Evolutionary conservation across 2,888 invertebrate genomes (phyloP).

Genomic region (Cerastis rubricosa): DNA sequence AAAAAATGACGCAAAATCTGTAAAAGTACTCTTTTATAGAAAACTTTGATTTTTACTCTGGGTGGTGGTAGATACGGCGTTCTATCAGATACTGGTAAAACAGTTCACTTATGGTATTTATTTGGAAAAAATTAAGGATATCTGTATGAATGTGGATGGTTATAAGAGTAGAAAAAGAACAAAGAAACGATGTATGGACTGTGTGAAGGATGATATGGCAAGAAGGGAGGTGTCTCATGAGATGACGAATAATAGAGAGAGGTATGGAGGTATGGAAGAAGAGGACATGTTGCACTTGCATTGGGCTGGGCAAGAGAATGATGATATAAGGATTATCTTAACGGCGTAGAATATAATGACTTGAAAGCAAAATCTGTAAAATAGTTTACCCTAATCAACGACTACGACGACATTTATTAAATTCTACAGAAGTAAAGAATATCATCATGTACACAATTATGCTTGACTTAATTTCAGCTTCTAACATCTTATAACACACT

Average conservation of each 20-base stretch:
- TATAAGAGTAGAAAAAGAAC: too few species aligned
- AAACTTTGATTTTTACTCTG: neutral
- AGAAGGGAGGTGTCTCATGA: too few species aligned
- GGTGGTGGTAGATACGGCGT: constrained; percentile 20
- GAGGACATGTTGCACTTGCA: too few species aligned
- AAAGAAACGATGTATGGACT: too few species aligned
- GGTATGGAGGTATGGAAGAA: too few species aligned
- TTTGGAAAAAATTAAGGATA: too few species aligned
- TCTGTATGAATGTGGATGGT: too few species aligned
- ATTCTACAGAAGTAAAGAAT: neutral
- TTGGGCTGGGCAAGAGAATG: too few species aligned
- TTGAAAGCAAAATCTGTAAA: neutral
- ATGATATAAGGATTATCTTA: too few species aligned
- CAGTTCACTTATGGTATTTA: neutral
- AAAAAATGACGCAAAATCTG: neutral
- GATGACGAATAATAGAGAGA: too few species aligned
- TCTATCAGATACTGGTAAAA: constrained; percentile 9
- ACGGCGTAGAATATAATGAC: neutral
- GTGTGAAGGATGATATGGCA: too few species aligned
- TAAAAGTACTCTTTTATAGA: neutral
- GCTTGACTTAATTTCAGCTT: neutral
- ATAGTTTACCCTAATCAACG: neutral
- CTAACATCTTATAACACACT: neutral
- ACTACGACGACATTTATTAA: neutral
- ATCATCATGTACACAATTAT: constrained; percentile 8